Base-by-base conservation (phyloP, 2,888 invertebrate genomes). In the Mythimna albipuncta region DNA sequence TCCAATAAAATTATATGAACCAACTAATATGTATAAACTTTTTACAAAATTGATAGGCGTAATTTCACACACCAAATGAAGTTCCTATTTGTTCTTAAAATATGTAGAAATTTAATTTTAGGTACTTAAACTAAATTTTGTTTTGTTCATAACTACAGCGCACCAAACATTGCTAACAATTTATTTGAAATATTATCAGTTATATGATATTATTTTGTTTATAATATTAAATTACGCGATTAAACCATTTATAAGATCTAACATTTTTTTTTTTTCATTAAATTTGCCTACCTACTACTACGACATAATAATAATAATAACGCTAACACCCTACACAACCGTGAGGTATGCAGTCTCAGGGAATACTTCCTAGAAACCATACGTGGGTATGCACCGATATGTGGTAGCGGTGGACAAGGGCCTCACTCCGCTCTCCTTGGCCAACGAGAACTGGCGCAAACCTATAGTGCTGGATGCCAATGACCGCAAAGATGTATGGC, bases 71-170 rank as follows among this genome's bases (percentile, higher is more conserved):
- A 77, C 76, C 65, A 76, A 81, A 85, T 76, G 50, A 80, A 87
- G 87, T 87, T 87, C 87, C 87, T 87, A 87, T 87, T 87, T 83
- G 77, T 79, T 82, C 65, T 70, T 77, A 80, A 75, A 86, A 79
- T 76, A 75, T 72, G 54, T 84, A 83, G 68, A 75, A 76, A 82
- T 72, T 65, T 81, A 72, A 75, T 85, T 75, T 79, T 82, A 84
- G 77, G 65, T 79, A 83, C 64, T 58, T 80, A 72, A 75, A 70
- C 78, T 64, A 77, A 79, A 82, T 78, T 78, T 77, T 79, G 74
- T 76, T 79, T 73, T 77, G 69, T 80, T 83, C 75, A 75, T 77
- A 66, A 69, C 75, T 64, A 74, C 78, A 81, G 79, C 79, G 80
- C 83, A 80, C 77, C 81, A 86, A 77, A 77, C 79, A 82, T 84